Evolutionary conservation across 1,140 invertebrate species (phyloP), one percentile per base, ranked within the genome.

Genomic region (Papilio polytes): DNA sequence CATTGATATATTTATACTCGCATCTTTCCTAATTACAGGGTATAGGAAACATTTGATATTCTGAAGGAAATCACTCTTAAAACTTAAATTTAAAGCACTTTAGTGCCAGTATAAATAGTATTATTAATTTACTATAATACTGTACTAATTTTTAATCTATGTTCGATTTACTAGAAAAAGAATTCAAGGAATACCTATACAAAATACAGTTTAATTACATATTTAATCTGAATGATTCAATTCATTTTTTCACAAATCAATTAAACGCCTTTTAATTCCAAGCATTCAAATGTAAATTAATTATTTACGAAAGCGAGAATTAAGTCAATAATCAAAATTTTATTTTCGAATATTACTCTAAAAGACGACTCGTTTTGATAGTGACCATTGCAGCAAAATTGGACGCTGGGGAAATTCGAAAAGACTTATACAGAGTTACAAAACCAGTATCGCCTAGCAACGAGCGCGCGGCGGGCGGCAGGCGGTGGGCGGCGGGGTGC

Each of bases 391-490:
- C 56, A 46, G 74, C 74, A 53, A 77, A 78, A 78, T 66, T 63
- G 77, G 53, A 63, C 31, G 77, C 12, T 22, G 46, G 74, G 74
- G 74, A 74, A 48, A 74, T 74, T 74, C 44, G 74, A 78, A 78
- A 78, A 78, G 41, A 66, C 53, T 20, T 63, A 59, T 59, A 78
- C 77, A 78, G 56, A 31, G 77, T 78, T 78, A 78, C 56, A 78
- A 78, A 78, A 78, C 77, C 77, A 66, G 77, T 78, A 78, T 82
- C 81, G 51, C 80, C 81, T 85, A 85, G 80, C 82, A 76, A 83
- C 82, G 59, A 83, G 82, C 84, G 63, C 22, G 22, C 41, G 80
- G 72, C 73, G 56, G 46, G 26, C 36, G 82, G 56, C 78, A 63
- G 79, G 26, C 20, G 76, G 79, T 36, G 81, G 36, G 7, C 36